Evolutionary conservation across 1,140 invertebrate species (phyloP).

Genomic region (Ceratina calcarata): DNA sequence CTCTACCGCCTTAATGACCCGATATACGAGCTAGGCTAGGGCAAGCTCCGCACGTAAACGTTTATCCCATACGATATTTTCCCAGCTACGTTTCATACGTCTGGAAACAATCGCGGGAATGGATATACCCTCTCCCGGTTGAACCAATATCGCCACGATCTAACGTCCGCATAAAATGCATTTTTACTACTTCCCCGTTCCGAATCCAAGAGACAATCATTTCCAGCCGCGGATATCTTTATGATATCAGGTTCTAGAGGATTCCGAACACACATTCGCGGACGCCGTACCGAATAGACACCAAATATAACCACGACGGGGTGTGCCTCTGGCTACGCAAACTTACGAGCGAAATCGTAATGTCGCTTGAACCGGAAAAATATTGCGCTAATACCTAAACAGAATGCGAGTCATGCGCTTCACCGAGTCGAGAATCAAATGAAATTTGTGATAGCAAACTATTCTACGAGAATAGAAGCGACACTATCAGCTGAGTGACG

Average conservation of each 20-base stretch:
- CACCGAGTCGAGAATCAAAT: too few relatives aligned
- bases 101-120: constrained; percentile 14
- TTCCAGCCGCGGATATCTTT: constrained; percentile 10
- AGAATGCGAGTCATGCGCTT: background rate
- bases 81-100: background rate
- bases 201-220: background rate
- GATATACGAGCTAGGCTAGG: background rate
- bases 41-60: background rate
- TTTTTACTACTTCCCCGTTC: constrained; percentile 12
- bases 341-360: background rate
- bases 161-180: constrained; percentile 8
- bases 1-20: background rate
- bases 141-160: constrained; percentile 10
- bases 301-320: background rate
- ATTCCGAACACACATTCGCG: background rate
- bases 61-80: background rate
- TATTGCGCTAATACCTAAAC: background rate
- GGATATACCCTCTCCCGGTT: background rate
- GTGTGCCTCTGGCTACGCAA: background rate
- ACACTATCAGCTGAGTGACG: too few relatives aligned
- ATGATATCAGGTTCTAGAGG: background rate
- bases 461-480: too few relatives aligned
- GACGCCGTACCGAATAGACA: background rate
- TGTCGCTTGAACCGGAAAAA: background rate
- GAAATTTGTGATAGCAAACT: background rate